Percentiles rank a stretch among this genome's conserved stretches.
Conservation (phyloP, 1,140 invertebrate genomes). For the Philotrypesis tridentata region DNA sequence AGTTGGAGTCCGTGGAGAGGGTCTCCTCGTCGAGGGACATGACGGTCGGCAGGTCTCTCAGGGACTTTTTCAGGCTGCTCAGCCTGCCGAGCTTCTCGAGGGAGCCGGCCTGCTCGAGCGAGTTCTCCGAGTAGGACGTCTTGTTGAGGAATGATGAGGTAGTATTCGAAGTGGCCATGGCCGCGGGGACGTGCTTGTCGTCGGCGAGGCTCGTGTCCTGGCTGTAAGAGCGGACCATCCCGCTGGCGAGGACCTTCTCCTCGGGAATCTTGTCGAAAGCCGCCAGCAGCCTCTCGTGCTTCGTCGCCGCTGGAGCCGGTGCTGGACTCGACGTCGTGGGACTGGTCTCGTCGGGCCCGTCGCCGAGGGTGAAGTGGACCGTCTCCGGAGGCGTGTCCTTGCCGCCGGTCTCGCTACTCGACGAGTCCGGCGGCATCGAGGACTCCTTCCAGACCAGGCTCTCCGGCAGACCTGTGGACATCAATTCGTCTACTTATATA, state of each 20-base stretch:
- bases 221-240: constrained; percentile 66
- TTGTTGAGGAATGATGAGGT: constrained; percentile 65
- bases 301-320: not conserved
- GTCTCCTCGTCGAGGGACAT: constrained; percentile 72
- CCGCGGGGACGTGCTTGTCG: constrained; percentile 37
- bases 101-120: constrained; percentile 58
- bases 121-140: constrained; percentile 73
- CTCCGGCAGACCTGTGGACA: constrained; percentile 67
- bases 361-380: constrained; percentile 63
- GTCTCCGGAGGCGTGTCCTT: constrained; percentile 68
- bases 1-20: constrained; percentile 74
- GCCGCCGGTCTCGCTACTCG: constrained; percentile 69
- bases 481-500: constrained; percentile 56
- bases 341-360: constrained; percentile 59
- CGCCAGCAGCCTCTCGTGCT: not conserved
- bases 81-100: constrained; percentile 43
- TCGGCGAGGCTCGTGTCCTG: constrained; percentile 66
- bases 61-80: constrained; percentile 52
- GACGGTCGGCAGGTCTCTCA: constrained; percentile 63
- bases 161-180: not conserved
- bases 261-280: constrained; percentile 35
- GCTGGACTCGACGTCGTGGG: not conserved
- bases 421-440: constrained; percentile 69
- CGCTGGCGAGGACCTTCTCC: constrained; percentile 29
- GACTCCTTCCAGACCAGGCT: constrained; percentile 69